Base-by-base conservation (phyloP, 2,888 invertebrate genomes). In the Plagodis pulveraria region DNA sequence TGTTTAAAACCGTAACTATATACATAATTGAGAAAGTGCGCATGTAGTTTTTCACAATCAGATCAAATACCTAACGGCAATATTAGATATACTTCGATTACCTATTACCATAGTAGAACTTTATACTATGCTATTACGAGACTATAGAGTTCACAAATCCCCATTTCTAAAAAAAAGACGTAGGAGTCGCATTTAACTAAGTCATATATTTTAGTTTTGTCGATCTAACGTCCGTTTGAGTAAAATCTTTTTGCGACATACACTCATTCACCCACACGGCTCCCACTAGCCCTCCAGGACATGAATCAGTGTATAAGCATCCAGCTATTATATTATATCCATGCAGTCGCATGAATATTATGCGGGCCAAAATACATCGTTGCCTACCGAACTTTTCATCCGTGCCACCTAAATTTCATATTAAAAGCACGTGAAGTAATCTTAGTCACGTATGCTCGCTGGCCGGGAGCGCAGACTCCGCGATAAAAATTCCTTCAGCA, bases 381-480 rank as follows among this genome's bases (percentile, higher is more conserved):
- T 65, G 74, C 74, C 75, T 69, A 77, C 73, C 75, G 73, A 74
- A 72, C 77, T 81, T 84, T 85, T 80, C 82, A 51, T 75, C 75
- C 73, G 76, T 79, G 81, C 83, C 81, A 84, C 78, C 83, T 84
- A 85, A 88, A 89, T 86, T 87, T 88, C 87, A 83, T 84, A 78
- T 84, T 77, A 84, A 82, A 81, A 83, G 69, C 85, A 86, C 80
- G 84, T 84, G 85, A 83, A 81, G 66, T 67, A 55, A 58, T 74
- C 78, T 87, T 89, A 89, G 90, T 90, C 88, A 89, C 89, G 85
- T 80, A 83, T 78, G 78, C 77, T 80, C 84, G 77, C 74, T 83
- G 83, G 85, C 77, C 83, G 84, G 77, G 87, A 77, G 76, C 82
- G 76, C 81, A 77, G 84, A 84, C 84, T 81, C 73, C 72, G 82